Conservation (phyloP, 2,113 vertebrate genomes). For the Cynocephalus volans region DNA sequence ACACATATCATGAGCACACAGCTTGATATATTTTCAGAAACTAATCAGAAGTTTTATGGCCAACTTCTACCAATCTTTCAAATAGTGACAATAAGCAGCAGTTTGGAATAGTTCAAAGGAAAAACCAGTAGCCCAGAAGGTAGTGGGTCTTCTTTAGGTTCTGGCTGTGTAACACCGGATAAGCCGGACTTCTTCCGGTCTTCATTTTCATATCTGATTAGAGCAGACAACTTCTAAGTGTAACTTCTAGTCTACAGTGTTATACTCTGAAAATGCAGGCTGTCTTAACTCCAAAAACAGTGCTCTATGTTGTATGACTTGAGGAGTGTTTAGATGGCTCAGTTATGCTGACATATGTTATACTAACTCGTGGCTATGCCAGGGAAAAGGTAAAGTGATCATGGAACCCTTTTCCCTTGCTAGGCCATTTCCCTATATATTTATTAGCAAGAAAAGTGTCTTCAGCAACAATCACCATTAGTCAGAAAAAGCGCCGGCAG, state of each 20-base stretch:
- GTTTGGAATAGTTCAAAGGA: neutral
- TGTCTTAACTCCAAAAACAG: neutral
- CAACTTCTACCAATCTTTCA: constrained; percentile 70
- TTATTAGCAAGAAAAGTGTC: neutral
- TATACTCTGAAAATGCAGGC: neutral
- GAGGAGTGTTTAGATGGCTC: neutral
- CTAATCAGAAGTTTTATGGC: constrained; percentile 62
- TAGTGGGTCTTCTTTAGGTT: neutral
- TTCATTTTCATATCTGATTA: neutral
- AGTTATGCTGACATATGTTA: neutral
- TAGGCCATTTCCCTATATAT: neutral
- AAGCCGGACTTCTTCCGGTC: neutral
- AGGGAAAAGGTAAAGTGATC: neutral
- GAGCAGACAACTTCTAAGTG: neutral
- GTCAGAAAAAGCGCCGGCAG: accelerated
- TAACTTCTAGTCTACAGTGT: neutral
- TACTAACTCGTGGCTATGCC: neutral
- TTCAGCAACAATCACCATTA: neutral
- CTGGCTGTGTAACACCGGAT: neutral
- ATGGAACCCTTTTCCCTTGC: neutral
- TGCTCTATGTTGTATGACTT: neutral
- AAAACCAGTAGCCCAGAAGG: neutral
- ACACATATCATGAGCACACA: neutral
- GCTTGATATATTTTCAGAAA: constrained; percentile 17
- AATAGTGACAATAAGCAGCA: constrained; percentile 18